These are phyloP conservation scores for Bedellia somnulentella DNA, from an alignment of 2,888 invertebrate species.

Conservation along the genomic window DNA sequence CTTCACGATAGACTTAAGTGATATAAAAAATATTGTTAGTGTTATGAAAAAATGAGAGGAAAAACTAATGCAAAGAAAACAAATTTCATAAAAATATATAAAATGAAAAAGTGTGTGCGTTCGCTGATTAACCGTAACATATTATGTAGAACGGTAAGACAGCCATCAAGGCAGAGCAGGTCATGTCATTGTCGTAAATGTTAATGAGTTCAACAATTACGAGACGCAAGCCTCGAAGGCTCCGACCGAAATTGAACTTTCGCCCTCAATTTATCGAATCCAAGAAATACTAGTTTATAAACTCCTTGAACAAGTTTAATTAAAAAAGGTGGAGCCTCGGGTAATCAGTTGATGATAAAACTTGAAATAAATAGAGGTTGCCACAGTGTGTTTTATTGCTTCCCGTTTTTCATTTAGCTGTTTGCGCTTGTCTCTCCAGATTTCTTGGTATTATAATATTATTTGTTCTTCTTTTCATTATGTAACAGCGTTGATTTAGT, in stretches of 20 bases:
- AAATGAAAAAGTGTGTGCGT: no score
- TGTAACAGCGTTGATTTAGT: no score
- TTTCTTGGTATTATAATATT: no score
- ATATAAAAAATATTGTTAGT: slow-evolving; percentile 23
- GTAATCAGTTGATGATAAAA: slow-evolving; percentile 2
- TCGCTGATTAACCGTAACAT: slow-evolving; percentile 4
- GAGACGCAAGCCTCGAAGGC: not conserved
- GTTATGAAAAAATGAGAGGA: no score
- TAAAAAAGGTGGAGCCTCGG: slow-evolving; percentile 3
- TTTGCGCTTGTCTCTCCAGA: no score
- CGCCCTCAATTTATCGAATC: slow-evolving; percentile 3
- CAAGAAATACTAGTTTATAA: slow-evolving; percentile 1
- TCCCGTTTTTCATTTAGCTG: no score
- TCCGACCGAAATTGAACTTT: slow-evolving; percentile 2
- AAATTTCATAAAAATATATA: no score
- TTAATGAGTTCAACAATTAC: slow-evolving; percentile 27
- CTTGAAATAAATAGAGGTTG: slow-evolving; percentile 2
- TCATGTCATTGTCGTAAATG: slow-evolving; percentile 47
- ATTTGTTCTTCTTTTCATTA: no score
- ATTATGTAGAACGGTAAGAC: no score
- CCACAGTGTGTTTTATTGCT: no score
- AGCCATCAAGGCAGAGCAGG: no score
- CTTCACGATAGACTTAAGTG: not conserved
- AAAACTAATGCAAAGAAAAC: no score
- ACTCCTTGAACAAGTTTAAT: slow-evolving; percentile 3